Evolutionary conservation across 2,113 vertebrate species (phyloP).

Genomic region (Panthera tigris): DNA sequence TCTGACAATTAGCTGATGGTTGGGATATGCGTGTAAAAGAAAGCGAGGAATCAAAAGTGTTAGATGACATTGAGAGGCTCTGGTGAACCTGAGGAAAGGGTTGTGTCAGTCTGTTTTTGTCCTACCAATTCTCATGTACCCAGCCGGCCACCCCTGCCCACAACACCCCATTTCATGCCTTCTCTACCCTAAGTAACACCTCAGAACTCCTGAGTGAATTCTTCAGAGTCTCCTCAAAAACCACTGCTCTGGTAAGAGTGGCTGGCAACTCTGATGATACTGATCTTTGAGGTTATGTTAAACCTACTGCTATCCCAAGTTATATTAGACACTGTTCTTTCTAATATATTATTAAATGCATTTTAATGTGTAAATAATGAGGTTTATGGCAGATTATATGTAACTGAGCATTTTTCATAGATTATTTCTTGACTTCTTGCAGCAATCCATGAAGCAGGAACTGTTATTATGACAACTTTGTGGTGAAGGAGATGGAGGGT

Average conservation of each 20-base stretch:
- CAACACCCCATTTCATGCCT: not conserved
- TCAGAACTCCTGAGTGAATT: not conserved
- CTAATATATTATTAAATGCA: not conserved
- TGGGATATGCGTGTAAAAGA: not conserved
- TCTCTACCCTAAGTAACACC: not conserved
- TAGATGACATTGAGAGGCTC: not conserved
- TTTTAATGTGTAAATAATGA: not conserved
- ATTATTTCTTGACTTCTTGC: not conserved
- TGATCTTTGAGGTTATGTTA: not conserved
- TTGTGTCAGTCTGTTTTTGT: not conserved
- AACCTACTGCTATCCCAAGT: not conserved
- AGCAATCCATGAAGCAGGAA: not conserved
- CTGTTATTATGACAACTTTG: not conserved
- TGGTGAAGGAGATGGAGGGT: not conserved
- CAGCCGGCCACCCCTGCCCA: not conserved
- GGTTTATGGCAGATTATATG: not conserved
- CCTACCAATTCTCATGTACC: not conserved
- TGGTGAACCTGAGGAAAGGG: not conserved
- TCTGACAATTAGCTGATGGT: not conserved
- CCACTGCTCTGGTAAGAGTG: not conserved
- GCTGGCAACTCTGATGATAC: not conserved
- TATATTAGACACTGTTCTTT: not conserved
- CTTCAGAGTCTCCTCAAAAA: not conserved
- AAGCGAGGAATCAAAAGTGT: not conserved
- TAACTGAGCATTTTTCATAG: not conserved